Evolutionary conservation across 1,140 invertebrate genomes (phyloP).

Genomic region (Pseudomyrmex pallidus): DNA sequence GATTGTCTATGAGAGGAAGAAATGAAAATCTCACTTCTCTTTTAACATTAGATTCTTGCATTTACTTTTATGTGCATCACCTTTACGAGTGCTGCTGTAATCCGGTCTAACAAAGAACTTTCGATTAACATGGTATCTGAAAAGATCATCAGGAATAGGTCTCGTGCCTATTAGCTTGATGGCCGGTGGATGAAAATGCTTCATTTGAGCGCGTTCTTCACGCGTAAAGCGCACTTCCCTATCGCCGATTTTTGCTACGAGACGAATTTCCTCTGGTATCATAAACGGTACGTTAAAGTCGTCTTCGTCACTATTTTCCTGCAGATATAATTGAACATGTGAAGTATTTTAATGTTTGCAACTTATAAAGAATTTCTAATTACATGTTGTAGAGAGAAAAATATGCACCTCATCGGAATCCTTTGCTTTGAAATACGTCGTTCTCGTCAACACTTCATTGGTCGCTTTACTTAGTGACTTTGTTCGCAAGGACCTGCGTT

Average conservation of each 20-base stretch:
- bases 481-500: slow-evolving; percentile 53
- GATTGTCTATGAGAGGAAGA: slow-evolving; percentile 63
- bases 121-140: slow-evolving; percentile 65
- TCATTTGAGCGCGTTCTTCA: slow-evolving; percentile 53
- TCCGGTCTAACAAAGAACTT: slow-evolving; percentile 63
- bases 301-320: slow-evolving; percentile 32
- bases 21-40: not conserved
- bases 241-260: slow-evolving; percentile 48
- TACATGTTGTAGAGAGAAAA: not conserved
- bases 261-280: slow-evolving; percentile 26
- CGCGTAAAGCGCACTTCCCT: slow-evolving; percentile 61
- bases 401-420: slow-evolving; percentile 32
- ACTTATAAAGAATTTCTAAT: not conserved
- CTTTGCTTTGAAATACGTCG: not conserved
- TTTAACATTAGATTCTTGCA: not conserved
- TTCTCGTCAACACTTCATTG: slow-evolving; percentile 66
- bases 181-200: slow-evolving; percentile 15
- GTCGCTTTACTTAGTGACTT: slow-evolving; percentile 59
- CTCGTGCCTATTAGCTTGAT: slow-evolving; percentile 73
- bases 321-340: not conserved
- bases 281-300: slow-evolving; percentile 1
- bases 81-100: slow-evolving; percentile 48
- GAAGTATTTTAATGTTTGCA: not conserved
- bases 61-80: slow-evolving; percentile 36
- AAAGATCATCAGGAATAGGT: slow-evolving; percentile 60